These are phyloP conservation scores for Cryptoleucopteryx plumbea DNA, from an alignment of 2,113 vertebrate genomes.

Conservation along the genomic window DNA sequence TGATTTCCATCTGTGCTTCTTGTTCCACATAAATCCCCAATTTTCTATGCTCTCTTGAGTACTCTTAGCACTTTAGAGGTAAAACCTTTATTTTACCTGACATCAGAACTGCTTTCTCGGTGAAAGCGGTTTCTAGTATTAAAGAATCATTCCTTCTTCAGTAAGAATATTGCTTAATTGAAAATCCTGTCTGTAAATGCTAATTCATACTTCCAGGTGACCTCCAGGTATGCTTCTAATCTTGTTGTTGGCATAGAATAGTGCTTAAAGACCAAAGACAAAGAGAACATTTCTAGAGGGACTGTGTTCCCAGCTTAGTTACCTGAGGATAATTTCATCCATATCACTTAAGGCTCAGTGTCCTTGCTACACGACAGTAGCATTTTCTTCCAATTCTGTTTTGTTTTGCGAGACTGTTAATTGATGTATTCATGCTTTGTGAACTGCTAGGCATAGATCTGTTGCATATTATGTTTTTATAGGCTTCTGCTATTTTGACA, in stretches of 20 bases:
- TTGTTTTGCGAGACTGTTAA: not conserved
- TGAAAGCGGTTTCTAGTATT: not conserved
- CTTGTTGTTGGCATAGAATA: not conserved
- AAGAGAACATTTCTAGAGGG: not conserved
- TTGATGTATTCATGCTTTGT: not conserved
- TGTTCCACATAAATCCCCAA: not conserved
- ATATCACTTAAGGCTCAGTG: not conserved
- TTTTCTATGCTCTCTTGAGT: slow-evolving; percentile 3
- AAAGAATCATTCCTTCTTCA: not conserved
- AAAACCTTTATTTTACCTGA: not conserved
- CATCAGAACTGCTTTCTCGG: not conserved
- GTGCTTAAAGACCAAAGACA: not conserved
- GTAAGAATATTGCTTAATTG: not conserved
- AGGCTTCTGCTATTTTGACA: slow-evolving; percentile 1
- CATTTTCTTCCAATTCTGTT: not conserved
- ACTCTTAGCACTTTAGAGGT: not conserved
- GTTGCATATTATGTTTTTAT: not conserved
- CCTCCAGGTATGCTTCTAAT: not conserved
- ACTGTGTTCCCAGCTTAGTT: not conserved
- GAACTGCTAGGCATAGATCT: not conserved
- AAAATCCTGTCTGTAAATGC: not conserved
- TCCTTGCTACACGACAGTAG: not conserved
- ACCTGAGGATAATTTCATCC: not conserved
- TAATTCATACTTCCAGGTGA: not conserved
- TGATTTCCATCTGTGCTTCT: slow-evolving; percentile 1